A percentile compares a stretch with the other conserved stretches of the same genome.
These are phyloP conservation scores for Lethenteron camtschaticum DNA, from an alignment of 2,113 vertebrate species.

Conservation along the genomic window DNA sequence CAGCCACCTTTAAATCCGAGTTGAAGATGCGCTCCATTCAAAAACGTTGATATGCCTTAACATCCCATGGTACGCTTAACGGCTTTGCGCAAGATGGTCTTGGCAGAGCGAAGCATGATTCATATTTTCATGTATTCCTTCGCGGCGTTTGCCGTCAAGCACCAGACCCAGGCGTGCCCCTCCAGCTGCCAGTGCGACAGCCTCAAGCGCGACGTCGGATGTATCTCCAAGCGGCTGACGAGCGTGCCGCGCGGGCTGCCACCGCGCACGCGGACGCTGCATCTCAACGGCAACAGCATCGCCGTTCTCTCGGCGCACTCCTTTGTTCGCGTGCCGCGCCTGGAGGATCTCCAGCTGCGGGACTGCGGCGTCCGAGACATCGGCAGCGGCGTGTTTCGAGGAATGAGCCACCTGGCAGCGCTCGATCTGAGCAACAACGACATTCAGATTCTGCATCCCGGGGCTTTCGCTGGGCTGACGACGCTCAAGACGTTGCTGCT, in stretches of 20 bases:
- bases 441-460: conserved; percentile 53
- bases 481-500: conserved; percentile 51
- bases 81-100: too few species aligned
- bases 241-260: conserved; percentile 22
- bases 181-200: conserved; percentile 46
- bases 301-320: conserved; percentile 24
- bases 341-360: conserved; percentile 56
- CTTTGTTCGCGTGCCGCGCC: conserved; percentile 40
- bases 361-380: conserved; percentile 40
- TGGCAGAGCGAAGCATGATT: too few species aligned
- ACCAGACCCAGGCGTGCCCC: conserved; percentile 29
- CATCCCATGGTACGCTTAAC: too few species aligned
- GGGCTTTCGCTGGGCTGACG: conserved; percentile 57
- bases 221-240: conserved; percentile 42
- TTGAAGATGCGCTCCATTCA: too few species aligned
- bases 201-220: conserved; percentile 35
- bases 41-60: too few species aligned
- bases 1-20: too few species aligned
- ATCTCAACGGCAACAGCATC: conserved; percentile 44
- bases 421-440: conserved; percentile 59
- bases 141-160: conserved; percentile 8
- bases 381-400: conserved; percentile 59
- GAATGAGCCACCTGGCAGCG: conserved; percentile 49
- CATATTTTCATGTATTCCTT: too few species aligned
- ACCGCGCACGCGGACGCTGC: conserved; percentile 54